Conservation (phyloP, 2,797 vertebrate species). For the Antennarius maculatus region DNA sequence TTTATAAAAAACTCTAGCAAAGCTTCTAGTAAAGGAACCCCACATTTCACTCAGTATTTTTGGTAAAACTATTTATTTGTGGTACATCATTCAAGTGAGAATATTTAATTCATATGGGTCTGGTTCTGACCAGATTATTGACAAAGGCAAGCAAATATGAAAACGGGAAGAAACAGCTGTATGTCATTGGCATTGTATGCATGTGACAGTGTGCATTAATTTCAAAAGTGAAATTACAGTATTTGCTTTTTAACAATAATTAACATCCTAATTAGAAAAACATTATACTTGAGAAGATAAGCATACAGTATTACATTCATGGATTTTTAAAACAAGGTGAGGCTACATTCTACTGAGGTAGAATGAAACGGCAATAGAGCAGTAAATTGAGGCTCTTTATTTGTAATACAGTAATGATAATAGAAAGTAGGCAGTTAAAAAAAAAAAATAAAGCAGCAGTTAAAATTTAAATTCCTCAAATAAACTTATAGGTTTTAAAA, state of each 20-base stretch:
- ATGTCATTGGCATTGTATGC: not conserved
- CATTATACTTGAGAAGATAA: constrained; percentile 15
- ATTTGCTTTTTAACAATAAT: constrained; percentile 32
- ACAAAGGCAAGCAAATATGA: not conserved
- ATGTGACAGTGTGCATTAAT: constrained; percentile 1
- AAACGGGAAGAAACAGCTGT: not conserved
- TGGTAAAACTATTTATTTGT: too few species aligned
- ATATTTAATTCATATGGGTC: not conserved
- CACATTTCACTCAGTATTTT: too few species aligned
- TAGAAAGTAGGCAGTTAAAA: too few species aligned
- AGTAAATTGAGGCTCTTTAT: constrained; percentile 40
- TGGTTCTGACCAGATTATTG: not conserved
- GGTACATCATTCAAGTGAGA: not conserved
- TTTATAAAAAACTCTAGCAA: too few species aligned
- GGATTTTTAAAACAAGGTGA: constrained; percentile 39
- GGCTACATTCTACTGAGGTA: not conserved
- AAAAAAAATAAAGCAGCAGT: constrained; percentile 34
- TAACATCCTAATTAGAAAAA: constrained; percentile 36
- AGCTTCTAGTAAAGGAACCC: too few species aligned
- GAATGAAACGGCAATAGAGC: constrained; percentile 21
- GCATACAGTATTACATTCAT: constrained; percentile 36
- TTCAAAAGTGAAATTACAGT: constrained; percentile 6
- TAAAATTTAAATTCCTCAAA: constrained; percentile 44
- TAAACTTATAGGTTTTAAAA: constrained; percentile 22
- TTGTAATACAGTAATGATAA: constrained; percentile 19